Base-by-base conservation (phyloP, 1,140 invertebrate genomes). In the Neomicropteryx cornuta region DNA sequence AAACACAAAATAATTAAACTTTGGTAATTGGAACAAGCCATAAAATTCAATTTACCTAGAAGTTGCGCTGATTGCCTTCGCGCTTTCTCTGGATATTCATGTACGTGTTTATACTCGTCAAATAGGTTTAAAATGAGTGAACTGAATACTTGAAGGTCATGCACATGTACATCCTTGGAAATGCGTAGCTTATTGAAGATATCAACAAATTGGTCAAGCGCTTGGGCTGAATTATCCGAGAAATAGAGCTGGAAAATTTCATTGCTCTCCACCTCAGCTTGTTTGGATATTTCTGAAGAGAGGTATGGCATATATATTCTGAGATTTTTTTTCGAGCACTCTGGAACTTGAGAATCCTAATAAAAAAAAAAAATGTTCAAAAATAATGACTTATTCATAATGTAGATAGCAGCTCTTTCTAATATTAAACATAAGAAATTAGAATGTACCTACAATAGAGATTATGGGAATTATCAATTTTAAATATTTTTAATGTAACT, bases 101-200 rank as follows among this genome's bases (percentile, higher is more conserved):
- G 86, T 53, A 97, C 96, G 60, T 96, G 97, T 49, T 80, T 73
- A 57, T 95, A 96, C 53, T 97, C 93, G 62, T 97, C 93, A 63
- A 96, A 95, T 4, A 97, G 69, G 65, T 95, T 97, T 19, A 88
- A 70, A 38, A 97, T 60, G 87, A 97, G 95, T 55, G 93, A 97
- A 16, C 77, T 77, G 57, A 92, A 94, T 1, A 97, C 87, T 39
- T 80, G 77, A 51, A 81, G 74, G 56, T 94, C 90, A 40, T 85
- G 73, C 52, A 86, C 82, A 46, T 72, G 67, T 0, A 89, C 92
- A 36, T 93, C 86, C 59, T 91, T 84, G 62, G 94, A 94, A 30
- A 81, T 77, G 52, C 92, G 92, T 18, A 96, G 58, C 77, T 93
- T 88, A 36, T 91, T 86, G 1, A 90, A 57, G 1, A 89, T 83